phyloP scores from a whole-genome alignment of 2,113 vertebrate genomes.

The Anthoscopus minutus region DNA sequence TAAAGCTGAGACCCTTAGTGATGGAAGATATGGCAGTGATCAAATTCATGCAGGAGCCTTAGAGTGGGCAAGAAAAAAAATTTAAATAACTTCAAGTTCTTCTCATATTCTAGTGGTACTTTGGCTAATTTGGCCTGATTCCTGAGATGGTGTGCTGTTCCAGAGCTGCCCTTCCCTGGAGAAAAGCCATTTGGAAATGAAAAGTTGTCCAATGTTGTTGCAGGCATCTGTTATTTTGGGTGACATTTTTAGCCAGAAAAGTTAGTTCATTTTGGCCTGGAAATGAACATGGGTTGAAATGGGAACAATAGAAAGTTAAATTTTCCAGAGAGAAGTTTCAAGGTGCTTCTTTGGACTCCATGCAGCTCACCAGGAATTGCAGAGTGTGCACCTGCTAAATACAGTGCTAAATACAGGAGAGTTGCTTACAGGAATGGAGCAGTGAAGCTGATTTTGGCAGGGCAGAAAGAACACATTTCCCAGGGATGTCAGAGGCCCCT shows the following conservation, averaged over 20 bases:
- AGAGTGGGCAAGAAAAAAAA: not conserved
- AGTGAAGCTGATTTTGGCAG: not conserved
- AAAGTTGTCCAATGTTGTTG: not conserved
- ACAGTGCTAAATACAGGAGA: not conserved
- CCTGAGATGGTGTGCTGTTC: not conserved
- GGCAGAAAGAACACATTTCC: not conserved
- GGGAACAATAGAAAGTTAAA: not conserved
- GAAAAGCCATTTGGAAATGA: not conserved
- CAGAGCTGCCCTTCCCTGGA: not conserved
- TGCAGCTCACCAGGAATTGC: not conserved
- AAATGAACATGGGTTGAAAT: not conserved
- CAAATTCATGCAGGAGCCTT: not conserved
- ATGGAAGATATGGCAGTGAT: not conserved
- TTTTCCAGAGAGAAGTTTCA: not conserved
- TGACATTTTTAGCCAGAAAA: not conserved
- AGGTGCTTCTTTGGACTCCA: not conserved
- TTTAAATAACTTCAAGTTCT: not conserved
- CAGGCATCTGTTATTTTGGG: not conserved
- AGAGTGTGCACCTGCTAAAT: fast-evolving
- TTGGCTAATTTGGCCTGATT: not conserved
- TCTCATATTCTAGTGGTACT: not conserved
- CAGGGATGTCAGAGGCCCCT: not conserved
- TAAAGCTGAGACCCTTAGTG: not conserved
- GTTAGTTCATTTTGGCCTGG: not conserved
- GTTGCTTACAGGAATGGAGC: not conserved